phyloP scores from a whole-genome alignment of 64 coral and sea anemone genomes.

The Pocillopora verrucosa region DNA sequence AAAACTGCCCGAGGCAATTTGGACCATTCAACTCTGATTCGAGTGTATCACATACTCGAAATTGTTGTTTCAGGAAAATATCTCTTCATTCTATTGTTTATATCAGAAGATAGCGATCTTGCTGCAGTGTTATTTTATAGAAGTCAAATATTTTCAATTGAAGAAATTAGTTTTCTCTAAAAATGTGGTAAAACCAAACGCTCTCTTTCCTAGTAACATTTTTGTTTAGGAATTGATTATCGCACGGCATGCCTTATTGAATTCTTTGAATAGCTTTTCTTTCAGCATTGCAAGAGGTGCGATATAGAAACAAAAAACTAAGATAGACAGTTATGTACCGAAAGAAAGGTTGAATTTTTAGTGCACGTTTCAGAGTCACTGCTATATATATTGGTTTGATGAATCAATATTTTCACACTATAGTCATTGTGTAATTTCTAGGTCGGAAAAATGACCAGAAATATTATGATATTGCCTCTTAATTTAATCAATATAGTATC shows the following conservation, averaged over 20 bases:
- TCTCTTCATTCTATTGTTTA: neutral
- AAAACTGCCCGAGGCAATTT: neutral
- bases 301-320: neutral
- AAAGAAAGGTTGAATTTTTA: too few relatives aligned
- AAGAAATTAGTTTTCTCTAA: neutral
- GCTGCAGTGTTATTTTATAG: neutral
- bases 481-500: too few relatives aligned
- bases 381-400: too few relatives aligned
- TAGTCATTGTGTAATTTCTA: too few relatives aligned
- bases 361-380: too few relatives aligned
- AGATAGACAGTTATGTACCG: neutral
- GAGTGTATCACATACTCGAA: conserved; percentile 48
- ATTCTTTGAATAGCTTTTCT: conserved; percentile 27
- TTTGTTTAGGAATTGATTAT: neutral
- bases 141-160: neutral
- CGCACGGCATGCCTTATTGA: neutral
- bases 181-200: neutral
- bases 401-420: too few relatives aligned
- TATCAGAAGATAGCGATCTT: neutral
- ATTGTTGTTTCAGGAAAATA: conserved; percentile 50
- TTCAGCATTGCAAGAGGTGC: neutral
- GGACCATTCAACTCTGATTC: neutral
- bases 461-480: too few relatives aligned
- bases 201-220: neutral
- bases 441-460: too few relatives aligned